Evolutionary conservation across 2,888 invertebrate species (phyloP).

Genomic region (Trachelus iudaicus): DNA sequence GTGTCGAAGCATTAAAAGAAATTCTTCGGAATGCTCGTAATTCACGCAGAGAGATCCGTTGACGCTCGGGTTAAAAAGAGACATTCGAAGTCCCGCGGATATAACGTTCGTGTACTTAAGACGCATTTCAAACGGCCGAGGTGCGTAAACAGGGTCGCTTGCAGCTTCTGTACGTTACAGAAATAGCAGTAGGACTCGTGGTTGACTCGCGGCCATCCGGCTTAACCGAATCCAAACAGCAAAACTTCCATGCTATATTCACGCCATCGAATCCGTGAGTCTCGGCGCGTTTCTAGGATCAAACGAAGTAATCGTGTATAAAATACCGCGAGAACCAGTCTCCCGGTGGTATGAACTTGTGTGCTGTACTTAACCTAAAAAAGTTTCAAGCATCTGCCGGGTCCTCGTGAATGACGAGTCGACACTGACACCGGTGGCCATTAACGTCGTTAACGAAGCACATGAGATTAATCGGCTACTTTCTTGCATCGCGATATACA

Average conservation of each 20-base stretch:
- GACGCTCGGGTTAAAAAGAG: neutral
- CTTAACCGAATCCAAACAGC: constrained; percentile 38
- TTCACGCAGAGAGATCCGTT: neutral
- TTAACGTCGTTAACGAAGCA: constrained; percentile 18
- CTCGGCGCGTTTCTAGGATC: neutral
- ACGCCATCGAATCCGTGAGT: neutral
- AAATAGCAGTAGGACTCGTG: constrained; percentile 42
- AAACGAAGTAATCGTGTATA: too few species aligned
- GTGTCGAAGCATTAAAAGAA: neutral
- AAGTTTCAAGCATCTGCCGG: constrained; percentile 12
- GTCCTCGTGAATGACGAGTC: neutral
- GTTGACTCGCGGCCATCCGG: constrained; percentile 30
- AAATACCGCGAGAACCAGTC: too few species aligned
- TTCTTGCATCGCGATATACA: neutral
- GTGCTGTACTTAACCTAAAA: constrained; percentile 20
- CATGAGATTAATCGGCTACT: constrained; percentile 16
- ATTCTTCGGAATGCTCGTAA: neutral
- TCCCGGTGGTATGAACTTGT: neutral
- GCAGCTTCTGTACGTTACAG: constrained; percentile 37
- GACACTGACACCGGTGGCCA: constrained; percentile 12
- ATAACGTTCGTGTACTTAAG: too few species aligned
- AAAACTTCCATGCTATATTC: constrained; percentile 2
- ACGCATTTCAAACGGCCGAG: too few species aligned
- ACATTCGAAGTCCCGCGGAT: too few species aligned
- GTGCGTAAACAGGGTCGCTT: constrained; percentile 20